Evolutionary conservation across 1,140 invertebrate genomes (phyloP), one percentile per base, ranked within the genome.

Genomic region (Lanistes nyassanus): DNA sequence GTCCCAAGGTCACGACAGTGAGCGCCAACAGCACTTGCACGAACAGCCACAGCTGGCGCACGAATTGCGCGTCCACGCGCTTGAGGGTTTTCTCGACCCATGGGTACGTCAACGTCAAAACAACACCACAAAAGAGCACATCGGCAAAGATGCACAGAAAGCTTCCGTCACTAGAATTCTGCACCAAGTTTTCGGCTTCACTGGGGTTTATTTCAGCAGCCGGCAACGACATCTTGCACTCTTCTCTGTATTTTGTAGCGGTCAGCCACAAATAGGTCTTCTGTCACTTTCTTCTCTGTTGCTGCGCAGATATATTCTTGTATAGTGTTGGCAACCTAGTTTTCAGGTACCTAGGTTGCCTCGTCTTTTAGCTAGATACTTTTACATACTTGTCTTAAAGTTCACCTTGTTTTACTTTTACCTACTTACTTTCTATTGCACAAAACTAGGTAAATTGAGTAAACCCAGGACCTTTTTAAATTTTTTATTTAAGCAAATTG

Each of bases 31-130:
- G 31, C 3, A 60, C 29, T 23, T 60, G 56, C 56, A 55, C 0
- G 70, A 72, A 19, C 34, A 39, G n/a, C 4, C 29, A 26, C 23
- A 72, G 26, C n/a, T 72, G 70, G 4, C 11, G 21, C 37, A 58
- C 42, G 56, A 62, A 72, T 11, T 62, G 19, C 6, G 55, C 55
- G 23, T 58, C 70, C 0, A 72, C 7, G 56, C 55, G 56, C 5
- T 39, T 31, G 55, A 58, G 23, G 16, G 70, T 62, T 37, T 37
- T 31, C 23, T 37, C 29, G 23, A 72, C 2, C 23, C 55, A 60
- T 6, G 70, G 70, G 31, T 72, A 72, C 9, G 60, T 21, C 70
- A 72, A 21, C 21, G 60, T n/a, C 37, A 72, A 72, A 2, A 72
- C 42, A 1, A 55, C 55, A 36, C 29, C 70, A 3, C 37, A 36